These are phyloP conservation scores for Labeo calbasu DNA, from an alignment of 2,797 vertebrate species.

Conservation along the genomic window DNA sequence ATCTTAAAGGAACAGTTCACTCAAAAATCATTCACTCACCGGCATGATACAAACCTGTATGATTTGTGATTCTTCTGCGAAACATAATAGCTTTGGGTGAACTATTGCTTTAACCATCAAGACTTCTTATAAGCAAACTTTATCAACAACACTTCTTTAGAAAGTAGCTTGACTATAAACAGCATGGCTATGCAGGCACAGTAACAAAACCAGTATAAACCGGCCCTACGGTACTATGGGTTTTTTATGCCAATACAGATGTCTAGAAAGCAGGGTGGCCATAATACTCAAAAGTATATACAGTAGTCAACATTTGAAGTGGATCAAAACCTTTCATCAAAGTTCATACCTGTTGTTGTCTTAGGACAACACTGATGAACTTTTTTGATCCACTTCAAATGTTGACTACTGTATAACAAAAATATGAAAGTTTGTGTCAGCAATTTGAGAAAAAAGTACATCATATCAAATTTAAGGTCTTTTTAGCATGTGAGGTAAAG, in stretches of 20 bases:
- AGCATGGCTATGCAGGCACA: not conserved
- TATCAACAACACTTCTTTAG: not conserved
- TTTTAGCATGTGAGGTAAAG: not conserved
- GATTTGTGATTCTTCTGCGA: not conserved
- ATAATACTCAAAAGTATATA: not conserved
- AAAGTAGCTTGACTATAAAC: not conserved
- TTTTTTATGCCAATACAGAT: not conserved
- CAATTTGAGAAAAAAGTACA: no score
- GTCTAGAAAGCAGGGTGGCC: not conserved
- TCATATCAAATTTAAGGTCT: not conserved
- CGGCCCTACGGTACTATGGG: not conserved
- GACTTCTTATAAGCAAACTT: not conserved
- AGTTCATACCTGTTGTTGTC: no score
- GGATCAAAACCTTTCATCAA: no score
- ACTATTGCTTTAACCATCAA: not conserved
- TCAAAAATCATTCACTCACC: not conserved
- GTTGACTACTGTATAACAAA: no score
- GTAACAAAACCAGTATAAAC: not conserved
- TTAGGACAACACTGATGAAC: no score
- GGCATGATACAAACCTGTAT: no score
- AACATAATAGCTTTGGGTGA: not conserved
- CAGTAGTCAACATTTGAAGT: no score
- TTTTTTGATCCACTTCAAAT: no score
- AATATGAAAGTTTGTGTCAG: no score
- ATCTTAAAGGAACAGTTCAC: conserved; percentile 4